Conservation (phyloP, 1,140 invertebrate species). For the Cecropterus lyciades region DNA sequence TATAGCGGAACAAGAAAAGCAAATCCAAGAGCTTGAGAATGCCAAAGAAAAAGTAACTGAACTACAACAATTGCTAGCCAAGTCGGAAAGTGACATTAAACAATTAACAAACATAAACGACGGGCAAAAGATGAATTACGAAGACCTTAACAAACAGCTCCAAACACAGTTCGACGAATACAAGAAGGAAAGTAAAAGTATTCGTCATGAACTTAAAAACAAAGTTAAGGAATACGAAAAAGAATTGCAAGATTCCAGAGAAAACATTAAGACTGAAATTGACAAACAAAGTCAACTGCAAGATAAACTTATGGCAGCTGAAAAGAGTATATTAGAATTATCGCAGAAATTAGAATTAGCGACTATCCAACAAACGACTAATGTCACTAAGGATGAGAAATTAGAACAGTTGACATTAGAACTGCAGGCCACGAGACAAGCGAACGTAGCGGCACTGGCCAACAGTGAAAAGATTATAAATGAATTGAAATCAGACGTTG, state of each 20-base stretch:
- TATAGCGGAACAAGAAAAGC: constrained; percentile 79
- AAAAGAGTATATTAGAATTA: constrained; percentile 70
- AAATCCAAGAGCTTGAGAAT: constrained; percentile 81
- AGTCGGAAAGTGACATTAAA: constrained; percentile 77
- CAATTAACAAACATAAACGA: constrained; percentile 77
- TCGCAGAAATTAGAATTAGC: constrained; percentile 74
- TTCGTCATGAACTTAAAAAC: constrained; percentile 68
- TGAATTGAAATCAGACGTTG: constrained; percentile 61
- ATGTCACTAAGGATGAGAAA: constrained; percentile 67
- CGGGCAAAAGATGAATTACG: constrained; percentile 78
- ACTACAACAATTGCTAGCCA: constrained; percentile 73
- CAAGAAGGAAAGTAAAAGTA: constrained; percentile 75
- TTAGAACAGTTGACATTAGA: constrained; percentile 76
- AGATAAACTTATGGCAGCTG: constrained; percentile 64
- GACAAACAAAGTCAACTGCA: constrained; percentile 77
- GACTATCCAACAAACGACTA: constrained; percentile 67
- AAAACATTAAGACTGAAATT: constrained; percentile 79
- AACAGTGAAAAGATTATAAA: constrained; percentile 70
- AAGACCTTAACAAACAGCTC: constrained; percentile 78
- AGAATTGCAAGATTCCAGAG: constrained; percentile 74
- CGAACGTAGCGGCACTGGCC: constrained; percentile 62
- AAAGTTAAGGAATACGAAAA: constrained; percentile 74
- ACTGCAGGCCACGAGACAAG: constrained; percentile 69
- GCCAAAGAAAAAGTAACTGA: constrained; percentile 80
- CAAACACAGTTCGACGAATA: constrained; percentile 72